These are phyloP conservation scores for Atta texana DNA, from an alignment of 1,140 invertebrate genomes.

Conservation along the genomic window DNA sequence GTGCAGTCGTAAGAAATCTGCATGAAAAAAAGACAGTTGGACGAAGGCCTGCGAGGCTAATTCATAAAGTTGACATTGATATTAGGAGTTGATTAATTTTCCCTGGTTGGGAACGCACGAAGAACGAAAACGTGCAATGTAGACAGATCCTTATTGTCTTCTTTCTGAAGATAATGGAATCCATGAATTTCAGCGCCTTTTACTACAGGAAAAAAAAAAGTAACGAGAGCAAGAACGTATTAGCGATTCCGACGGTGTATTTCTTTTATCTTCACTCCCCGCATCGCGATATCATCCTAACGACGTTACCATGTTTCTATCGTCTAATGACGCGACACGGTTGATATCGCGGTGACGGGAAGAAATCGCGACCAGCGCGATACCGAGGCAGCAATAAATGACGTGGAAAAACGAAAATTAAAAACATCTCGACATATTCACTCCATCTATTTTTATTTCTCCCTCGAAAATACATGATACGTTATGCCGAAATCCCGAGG, in stretches of 20 bases:
- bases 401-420: constrained; percentile 33
- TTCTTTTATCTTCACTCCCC: constrained; percentile 10
- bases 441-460: constrained; percentile 22
- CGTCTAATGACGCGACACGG: constrained; percentile 40
- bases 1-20: constrained; percentile 12
- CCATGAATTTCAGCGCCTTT: not conserved
- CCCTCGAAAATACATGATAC: not conserved
- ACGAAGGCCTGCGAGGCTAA: constrained; percentile 24
- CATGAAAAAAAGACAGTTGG: constrained; percentile 1
- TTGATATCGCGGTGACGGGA: not conserved
- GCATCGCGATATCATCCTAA: constrained; percentile 19
- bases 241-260: not conserved
- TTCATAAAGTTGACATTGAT: constrained; percentile 24
- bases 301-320: constrained; percentile 10
- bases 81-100: constrained; percentile 53
- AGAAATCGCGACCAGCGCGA: constrained; percentile 19
- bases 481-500: not conserved
- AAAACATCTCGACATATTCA: not conserved
- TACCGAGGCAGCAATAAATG: constrained; percentile 9
- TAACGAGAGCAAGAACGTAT: constrained; percentile 1
- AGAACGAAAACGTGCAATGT: constrained; percentile 10
- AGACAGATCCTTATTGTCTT: constrained; percentile 22
- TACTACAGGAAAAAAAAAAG: not conserved
- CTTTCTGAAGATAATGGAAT: not conserved
- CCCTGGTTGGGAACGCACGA: not conserved